Evolutionary conservation across 2,888 invertebrate genomes (phyloP).

Genomic region (Hermaeophaga mercurialis): DNA sequence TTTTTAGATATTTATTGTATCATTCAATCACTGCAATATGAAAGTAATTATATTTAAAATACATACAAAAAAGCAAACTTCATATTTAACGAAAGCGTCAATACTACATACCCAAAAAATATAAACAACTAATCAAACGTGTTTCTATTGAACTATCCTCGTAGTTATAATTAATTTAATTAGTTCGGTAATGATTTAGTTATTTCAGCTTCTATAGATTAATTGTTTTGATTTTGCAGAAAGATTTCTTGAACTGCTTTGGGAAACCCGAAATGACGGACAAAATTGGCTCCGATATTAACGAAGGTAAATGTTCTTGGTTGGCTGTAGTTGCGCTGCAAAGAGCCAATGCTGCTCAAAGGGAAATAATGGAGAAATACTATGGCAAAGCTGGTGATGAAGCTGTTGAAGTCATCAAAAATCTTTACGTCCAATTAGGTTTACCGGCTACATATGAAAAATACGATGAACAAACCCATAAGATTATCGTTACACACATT

Average conservation of each 20-base stretch:
- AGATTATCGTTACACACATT: conserved; percentile 80
- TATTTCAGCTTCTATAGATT: conserved; percentile 5
- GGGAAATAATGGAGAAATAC: conserved; percentile 73
- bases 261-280: conserved; percentile 85
- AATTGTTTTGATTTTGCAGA: conserved; percentile 60
- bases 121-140: too few species aligned
- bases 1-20: too few species aligned
- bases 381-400: conserved; percentile 74
- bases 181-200: too few species aligned
- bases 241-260: conserved; percentile 91
- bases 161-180: too few species aligned
- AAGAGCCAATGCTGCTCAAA: conserved; percentile 72
- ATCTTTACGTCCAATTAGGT: conserved; percentile 77
- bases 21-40: too few species aligned
- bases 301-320: conserved; percentile 97
- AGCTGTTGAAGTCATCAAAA: conserved; percentile 71
- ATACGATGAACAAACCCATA: conserved; percentile 83
- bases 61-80: too few species aligned
- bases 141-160: too few species aligned
- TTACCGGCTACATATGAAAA: conserved; percentile 76
- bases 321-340: conserved; percentile 87
- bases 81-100: too few species aligned
- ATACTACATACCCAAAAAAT: too few species aligned
- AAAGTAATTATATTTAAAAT: too few species aligned
- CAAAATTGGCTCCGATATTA: conserved; percentile 89